Evolutionary conservation across 2,888 invertebrate genomes (phyloP), one percentile per base, ranked within the genome.

Genomic region (Watsonalla binaria): DNA sequence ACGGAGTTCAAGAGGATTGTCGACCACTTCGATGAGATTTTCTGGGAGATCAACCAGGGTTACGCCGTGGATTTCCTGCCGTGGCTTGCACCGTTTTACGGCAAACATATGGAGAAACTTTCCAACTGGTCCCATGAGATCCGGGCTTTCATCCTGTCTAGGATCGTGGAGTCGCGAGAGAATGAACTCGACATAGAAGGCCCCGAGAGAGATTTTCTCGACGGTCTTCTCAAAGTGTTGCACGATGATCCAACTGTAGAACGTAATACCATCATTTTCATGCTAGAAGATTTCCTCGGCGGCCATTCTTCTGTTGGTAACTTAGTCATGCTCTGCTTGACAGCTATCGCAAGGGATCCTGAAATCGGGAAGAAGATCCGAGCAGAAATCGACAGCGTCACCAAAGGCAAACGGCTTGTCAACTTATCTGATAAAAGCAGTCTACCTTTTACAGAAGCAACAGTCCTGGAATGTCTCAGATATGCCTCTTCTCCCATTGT

Each of bases 31-130:
- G 97, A 97, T 68, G 94, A 95, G 66, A 96, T 97, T 51, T 97
- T 97, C 86, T 96, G 96, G 95, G 97, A 97, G 74, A 96, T 97
- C 60, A 97, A 97, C 78, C 96, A 96, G 69, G 96, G 96, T 0
- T 96, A 96, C 76, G 95, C 96, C 0, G 93, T 97, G 0, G 97
- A 97, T 70, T 97, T 97, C 70, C 73, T 97, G 24, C 97, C 97
- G 0, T 96, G 95, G 94, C 79, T 97, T 0, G 86, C 93, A 0
- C 96, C 96, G 0, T 93, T 96, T 57, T 96, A 96, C 78, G 84
- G 84, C 5, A 87, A 90, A 4, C 95, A 96, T 68, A 92, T 96
- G 86, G 90, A 92, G 4, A 94, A 93, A 62, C 84, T 96, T 6
- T 91, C 93, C 0, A 78, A 91, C 53, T 96, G 95, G 95, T 93